Percentiles rank a stretch among this genome's conserved stretches.
phyloP scores from a whole-genome alignment of 2,113 vertebrate species.

The Acrocephalus arundinaceus region DNA sequence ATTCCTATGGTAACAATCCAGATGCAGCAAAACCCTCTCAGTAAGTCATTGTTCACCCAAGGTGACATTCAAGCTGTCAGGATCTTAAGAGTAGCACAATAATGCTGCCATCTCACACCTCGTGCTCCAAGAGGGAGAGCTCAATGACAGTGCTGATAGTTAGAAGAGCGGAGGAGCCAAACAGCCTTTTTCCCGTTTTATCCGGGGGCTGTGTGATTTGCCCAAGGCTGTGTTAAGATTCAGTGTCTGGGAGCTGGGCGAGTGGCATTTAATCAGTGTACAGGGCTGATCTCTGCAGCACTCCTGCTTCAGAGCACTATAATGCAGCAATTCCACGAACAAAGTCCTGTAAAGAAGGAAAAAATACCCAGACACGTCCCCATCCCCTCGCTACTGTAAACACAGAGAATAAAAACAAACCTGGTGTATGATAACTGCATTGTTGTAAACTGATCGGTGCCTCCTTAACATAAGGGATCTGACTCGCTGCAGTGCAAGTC shows the following conservation, averaged over 20 bases:
- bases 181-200: neutral
- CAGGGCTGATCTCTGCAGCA: conserved; percentile 23
- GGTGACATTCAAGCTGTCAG: conserved; percentile 45
- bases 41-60: conserved; percentile 1
- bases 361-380: neutral
- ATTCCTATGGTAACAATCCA: neutral
- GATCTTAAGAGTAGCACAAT: neutral
- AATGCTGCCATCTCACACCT: neutral
- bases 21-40: neutral
- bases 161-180: neutral
- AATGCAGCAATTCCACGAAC: conserved; percentile 32
- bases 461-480: conserved; percentile 37
- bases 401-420: neutral
- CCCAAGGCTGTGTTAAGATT: neutral
- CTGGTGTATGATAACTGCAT: neutral
- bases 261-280: neutral
- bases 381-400: neutral
- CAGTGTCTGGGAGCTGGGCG: neutral
- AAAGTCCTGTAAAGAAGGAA: conserved; percentile 25
- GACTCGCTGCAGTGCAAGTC: neutral
- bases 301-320: neutral
- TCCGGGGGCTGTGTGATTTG: neutral
- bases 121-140: neutral
- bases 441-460: neutral
- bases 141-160: neutral